A percentile compares a stretch with the other conserved stretches of the same genome.
Evolutionary conservation across 2,797 vertebrate genomes (phyloP).

Genomic region (Ctenosaura bakeri): DNA sequence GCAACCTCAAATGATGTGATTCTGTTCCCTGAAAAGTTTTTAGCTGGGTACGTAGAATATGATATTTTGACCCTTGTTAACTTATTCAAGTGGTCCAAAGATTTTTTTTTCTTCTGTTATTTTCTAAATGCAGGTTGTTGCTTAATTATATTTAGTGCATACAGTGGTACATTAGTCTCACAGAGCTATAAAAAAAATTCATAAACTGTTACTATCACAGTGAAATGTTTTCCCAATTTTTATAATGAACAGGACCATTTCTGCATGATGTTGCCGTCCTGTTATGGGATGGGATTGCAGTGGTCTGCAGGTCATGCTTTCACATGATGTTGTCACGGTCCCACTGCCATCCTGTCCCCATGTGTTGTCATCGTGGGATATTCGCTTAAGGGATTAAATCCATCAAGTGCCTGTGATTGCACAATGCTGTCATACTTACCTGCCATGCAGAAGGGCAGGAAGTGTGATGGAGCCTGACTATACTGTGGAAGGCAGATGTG

Average conservation of each 20-base stretch:
- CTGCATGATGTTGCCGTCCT: no score
- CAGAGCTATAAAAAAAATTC: constrained; percentile 58
- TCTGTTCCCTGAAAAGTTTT: neutral
- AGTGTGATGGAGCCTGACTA: no score
- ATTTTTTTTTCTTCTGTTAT: constrained; percentile 24
- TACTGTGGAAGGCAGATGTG: no score
- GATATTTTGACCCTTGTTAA: neutral
- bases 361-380: no score
- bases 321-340: no score
- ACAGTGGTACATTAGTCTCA: constrained; percentile 55
- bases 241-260: neutral
- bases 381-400: no score
- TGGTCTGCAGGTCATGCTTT: no score
- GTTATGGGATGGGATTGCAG: no score
- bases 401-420: no score
- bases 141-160: constrained; percentile 42
- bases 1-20: neutral
- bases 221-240: neutral
- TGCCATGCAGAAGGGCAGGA: no score
- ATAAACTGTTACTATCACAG: neutral
- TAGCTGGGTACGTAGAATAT: neutral
- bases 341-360: no score
- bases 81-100: neutral
- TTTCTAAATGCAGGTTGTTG: constrained; percentile 50
- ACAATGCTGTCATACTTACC: no score